A percentile compares a stretch with the other conserved stretches of the same genome.
Evolutionary conservation across 2,113 vertebrate species (phyloP).

Genomic region (Prunella himalayana): DNA sequence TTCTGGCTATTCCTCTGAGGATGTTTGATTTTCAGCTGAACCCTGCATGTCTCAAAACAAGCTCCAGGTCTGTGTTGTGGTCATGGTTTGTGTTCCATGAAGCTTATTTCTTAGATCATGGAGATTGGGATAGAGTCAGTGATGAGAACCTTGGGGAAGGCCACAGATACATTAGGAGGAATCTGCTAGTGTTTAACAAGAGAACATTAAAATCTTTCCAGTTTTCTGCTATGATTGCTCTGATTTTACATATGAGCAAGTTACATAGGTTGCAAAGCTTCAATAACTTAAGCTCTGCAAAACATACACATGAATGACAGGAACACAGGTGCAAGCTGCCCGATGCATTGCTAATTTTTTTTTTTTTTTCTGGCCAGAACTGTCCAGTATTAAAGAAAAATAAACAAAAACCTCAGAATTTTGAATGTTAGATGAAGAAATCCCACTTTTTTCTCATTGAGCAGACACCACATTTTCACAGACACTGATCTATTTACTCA

Average conservation of each 20-base stretch:
- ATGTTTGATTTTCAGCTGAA: neutral
- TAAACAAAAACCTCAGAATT: neutral
- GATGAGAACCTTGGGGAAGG: neutral
- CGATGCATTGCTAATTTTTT: neutral
- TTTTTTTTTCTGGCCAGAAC: neutral
- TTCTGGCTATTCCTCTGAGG: neutral
- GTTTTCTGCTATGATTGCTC: neutral
- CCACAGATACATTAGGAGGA: neutral
- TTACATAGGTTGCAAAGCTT: neutral
- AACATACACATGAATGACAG: neutral
- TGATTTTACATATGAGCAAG: neutral
- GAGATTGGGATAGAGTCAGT: neutral
- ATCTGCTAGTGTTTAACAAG: neutral
- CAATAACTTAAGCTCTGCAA: neutral
- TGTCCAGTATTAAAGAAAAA: neutral
- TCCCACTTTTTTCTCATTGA: neutral
- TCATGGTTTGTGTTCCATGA: neutral
- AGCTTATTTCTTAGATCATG: neutral
- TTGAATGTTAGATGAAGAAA: neutral
- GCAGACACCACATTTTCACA: neutral
- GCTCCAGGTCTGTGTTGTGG: neutral
- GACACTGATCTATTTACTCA: neutral
- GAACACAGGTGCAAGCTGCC: neutral
- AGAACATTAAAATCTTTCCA: neutral
- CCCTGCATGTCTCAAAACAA: neutral